Conservation (phyloP, 2,113 vertebrate genomes). For the Pachyramphus minor region DNA sequence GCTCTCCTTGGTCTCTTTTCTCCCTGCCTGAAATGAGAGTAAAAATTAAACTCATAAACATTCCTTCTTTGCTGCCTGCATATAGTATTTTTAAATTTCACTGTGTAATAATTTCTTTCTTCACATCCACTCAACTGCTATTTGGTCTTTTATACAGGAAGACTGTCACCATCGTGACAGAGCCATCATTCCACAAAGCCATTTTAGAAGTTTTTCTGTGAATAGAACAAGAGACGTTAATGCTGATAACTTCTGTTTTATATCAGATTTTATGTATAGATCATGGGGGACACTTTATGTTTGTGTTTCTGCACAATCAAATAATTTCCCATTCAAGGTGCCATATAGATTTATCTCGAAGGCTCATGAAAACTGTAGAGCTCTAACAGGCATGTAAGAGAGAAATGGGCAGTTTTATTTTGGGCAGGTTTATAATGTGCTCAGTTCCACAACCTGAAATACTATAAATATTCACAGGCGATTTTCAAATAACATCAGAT, state of each 20-base stretch:
- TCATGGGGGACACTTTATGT: background rate
- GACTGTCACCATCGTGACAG: background rate
- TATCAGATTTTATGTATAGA: background rate
- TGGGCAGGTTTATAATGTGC: background rate
- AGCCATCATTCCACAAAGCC: background rate
- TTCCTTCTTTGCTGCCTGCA: background rate
- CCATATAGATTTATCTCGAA: background rate
- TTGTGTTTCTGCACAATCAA: background rate
- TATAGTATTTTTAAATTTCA: background rate
- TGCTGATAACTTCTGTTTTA: background rate
- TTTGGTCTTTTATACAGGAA: background rate
- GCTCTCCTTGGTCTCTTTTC: background rate
- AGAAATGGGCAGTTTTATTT: background rate
- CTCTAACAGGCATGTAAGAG: background rate
- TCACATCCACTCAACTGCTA: background rate
- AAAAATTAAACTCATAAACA: background rate
- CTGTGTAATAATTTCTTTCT: background rate
- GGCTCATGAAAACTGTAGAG: background rate
- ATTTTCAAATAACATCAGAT: slow-evolving; percentile 24
- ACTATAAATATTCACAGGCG: background rate
- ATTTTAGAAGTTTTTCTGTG: background rate
- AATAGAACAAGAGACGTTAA: background rate
- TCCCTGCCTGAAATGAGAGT: background rate
- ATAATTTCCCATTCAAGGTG: background rate
- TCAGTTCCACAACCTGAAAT: background rate